Evolutionary conservation across 2,113 vertebrate species (phyloP).

Genomic region (Collichthys lucidus): DNA sequence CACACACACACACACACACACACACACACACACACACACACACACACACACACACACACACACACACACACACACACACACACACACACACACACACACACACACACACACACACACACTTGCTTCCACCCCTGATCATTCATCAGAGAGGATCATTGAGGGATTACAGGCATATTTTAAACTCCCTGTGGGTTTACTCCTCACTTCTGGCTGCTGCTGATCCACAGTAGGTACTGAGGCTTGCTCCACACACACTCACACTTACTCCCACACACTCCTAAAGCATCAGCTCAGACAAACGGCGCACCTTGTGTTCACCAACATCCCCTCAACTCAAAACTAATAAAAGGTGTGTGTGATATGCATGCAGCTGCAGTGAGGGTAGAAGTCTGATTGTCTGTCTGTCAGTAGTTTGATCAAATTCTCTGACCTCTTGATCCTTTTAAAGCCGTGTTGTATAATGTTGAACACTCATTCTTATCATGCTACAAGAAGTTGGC

Average conservation of each 20-base stretch:
- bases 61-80: constrained; percentile 16
- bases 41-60: constrained; percentile 18
- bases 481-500: neutral
- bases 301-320: constrained; percentile 13
- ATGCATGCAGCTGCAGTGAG: constrained; percentile 12
- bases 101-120: constrained; percentile 14
- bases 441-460: neutral
- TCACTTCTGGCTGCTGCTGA: constrained; percentile 21
- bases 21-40: constrained; percentile 16
- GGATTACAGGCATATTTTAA: constrained; percentile 49
- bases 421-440: neutral
- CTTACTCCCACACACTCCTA: neutral
- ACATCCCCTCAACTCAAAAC: neutral
- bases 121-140: constrained; percentile 24
- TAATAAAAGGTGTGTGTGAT: constrained; percentile 1
- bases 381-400: too few relatives aligned
- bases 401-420: neutral
- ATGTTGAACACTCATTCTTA: neutral
- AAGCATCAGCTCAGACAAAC: constrained; percentile 14
- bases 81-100: constrained; percentile 11
- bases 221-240: neutral
- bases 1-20: constrained; percentile 6
- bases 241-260: neutral
- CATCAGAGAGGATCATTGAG: constrained; percentile 38
- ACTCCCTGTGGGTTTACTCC: constrained; percentile 23